Evolutionary conservation across 2,113 vertebrate species (phyloP), one percentile per base, ranked within the genome.

Genomic region (Onychorhynchus coronatus): DNA sequence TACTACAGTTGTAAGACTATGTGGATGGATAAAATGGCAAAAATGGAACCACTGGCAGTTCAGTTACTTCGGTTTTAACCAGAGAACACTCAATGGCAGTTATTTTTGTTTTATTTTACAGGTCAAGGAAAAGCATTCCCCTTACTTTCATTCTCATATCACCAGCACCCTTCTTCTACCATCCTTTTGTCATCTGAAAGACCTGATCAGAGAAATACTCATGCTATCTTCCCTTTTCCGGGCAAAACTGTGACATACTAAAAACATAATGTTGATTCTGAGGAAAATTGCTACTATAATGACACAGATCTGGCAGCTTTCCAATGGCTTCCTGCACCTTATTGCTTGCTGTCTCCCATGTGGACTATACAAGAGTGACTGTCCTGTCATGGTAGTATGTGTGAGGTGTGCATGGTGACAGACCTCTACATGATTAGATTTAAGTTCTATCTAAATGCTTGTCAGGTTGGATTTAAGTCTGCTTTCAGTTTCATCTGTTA

Each of bases 381-480:
- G 11, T 19, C 44, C 11, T 46, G 10, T 39, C 9, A 4, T 5
- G 30, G 15, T 19, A 8, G 15, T 7, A 13, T 4, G 1, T 5
- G 11, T 33, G 44, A 63, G 24, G 12, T n/a, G 15, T 22, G 20
- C 30, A 44, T 33, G 4, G 16, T 42, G 15, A 15, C 39, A 63
- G 44, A 37, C 23, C 21, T 70, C 62, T 58, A 24, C 53, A 14
- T 42, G 7, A 46, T 41, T 49, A 53, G 31, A 76, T 94, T 83
- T 74, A 58, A 63, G 20, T 81, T 65, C 50, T 75, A 8, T 47
- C 56, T 89, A 82, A 89, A 83, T 78, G 27, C 50, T 59, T 66
- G 21, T 95, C 83, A 67, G n/a, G 72, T 85, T 88, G 39, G 31
- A 76, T 93, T 95, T 91, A 49, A 53, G 33, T 91, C 62, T 73